These are phyloP conservation scores for Morpho deidamia DNA, from an alignment of 2,888 invertebrate species.

Conservation along the genomic window DNA sequence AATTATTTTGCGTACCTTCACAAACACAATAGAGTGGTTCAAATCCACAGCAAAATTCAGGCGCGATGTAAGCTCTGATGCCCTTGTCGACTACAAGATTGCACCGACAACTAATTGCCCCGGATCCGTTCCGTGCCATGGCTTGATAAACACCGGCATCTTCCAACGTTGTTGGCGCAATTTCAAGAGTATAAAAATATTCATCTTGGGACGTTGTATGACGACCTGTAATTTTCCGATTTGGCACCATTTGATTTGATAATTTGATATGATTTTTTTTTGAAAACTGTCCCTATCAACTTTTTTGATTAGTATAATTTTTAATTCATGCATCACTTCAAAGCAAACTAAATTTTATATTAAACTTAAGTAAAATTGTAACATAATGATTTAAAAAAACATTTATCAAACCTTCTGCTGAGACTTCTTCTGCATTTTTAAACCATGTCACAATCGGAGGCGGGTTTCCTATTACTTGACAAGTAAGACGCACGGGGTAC, in stretches of 20 bases:
- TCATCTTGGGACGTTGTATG: slow-evolving; percentile 83
- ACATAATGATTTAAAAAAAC: background rate
- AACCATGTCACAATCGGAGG: slow-evolving; percentile 89
- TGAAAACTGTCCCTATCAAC: no score
- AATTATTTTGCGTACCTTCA: slow-evolving; percentile 61
- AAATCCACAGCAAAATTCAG: slow-evolving; percentile 85
- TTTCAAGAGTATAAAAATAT: slow-evolving; percentile 91
- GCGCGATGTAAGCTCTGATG: slow-evolving; percentile 88
- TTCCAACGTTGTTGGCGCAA: slow-evolving; percentile 85
- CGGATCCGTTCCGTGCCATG: slow-evolving; percentile 87
- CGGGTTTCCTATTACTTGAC: slow-evolving; percentile 89
- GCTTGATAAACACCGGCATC: slow-evolving; percentile 90
- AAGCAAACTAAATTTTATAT: background rate
- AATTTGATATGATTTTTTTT: no score
- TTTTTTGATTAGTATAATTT: no score
- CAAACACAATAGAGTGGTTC: slow-evolving; percentile 81
- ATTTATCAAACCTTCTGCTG: slow-evolving; percentile 71
- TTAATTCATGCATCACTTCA: background rate
- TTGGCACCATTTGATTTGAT: background rate
- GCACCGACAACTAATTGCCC: slow-evolving; percentile 89
- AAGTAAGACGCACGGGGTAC: slow-evolving; percentile 91
- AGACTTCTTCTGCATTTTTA: slow-evolving; percentile 84
- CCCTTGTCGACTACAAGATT: slow-evolving; percentile 89
- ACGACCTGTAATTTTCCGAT: slow-evolving; percentile 55
- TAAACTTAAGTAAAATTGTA: background rate